A percentile compares a stretch with the other conserved stretches of the same genome.
These are phyloP conservation scores for Aphidius ervi DNA, from an alignment of 1,140 invertebrate genomes.

Conservation along the genomic window DNA sequence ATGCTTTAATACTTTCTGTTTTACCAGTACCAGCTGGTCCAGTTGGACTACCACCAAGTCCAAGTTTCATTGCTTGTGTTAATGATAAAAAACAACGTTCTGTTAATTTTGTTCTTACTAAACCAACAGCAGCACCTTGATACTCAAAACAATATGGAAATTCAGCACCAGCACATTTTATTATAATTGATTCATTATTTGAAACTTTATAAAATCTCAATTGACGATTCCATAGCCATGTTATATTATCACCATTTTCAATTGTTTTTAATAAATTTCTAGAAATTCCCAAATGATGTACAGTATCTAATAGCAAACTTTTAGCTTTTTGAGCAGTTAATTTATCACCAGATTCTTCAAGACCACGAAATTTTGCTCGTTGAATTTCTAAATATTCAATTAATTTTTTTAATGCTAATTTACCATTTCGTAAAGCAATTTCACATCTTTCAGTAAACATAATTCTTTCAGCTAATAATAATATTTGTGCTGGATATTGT, in stretches of 20 bases:
- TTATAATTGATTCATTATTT: slow-evolving; percentile 58
- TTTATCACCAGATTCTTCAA: slow-evolving; percentile 51
- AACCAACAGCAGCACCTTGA: slow-evolving; percentile 78
- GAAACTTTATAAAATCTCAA: slow-evolving; percentile 59
- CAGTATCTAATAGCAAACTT: slow-evolving; percentile 83
- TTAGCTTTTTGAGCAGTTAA: slow-evolving; percentile 55
- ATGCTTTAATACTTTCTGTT: slow-evolving; percentile 95
- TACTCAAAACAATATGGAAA: slow-evolving; percentile 98
- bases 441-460: slow-evolving; percentile 48
- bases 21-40: slow-evolving; percentile 98
- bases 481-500: slow-evolving; percentile 45
- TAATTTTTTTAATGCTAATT: slow-evolving; percentile 36
- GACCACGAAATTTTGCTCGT: slow-evolving; percentile 38
- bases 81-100: slow-evolving; percentile 95
- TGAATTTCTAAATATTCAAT: slow-evolving; percentile 45
- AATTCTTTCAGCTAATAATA: slow-evolving; percentile 45
- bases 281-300: slow-evolving; percentile 84
- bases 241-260: slow-evolving; percentile 33
- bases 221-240: slow-evolving; percentile 94
- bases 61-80: slow-evolving; percentile 92
- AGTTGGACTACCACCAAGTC: slow-evolving; percentile 96
- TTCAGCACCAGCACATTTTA: slow-evolving; percentile 84
- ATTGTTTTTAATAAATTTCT: slow-evolving; percentile 64
- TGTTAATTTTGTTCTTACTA: slow-evolving; percentile 90
- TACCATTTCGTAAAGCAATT: slow-evolving; percentile 37